phyloP scores from a whole-genome alignment of 2,113 vertebrate genomes.

The Phrynosoma blainvillii region DNA sequence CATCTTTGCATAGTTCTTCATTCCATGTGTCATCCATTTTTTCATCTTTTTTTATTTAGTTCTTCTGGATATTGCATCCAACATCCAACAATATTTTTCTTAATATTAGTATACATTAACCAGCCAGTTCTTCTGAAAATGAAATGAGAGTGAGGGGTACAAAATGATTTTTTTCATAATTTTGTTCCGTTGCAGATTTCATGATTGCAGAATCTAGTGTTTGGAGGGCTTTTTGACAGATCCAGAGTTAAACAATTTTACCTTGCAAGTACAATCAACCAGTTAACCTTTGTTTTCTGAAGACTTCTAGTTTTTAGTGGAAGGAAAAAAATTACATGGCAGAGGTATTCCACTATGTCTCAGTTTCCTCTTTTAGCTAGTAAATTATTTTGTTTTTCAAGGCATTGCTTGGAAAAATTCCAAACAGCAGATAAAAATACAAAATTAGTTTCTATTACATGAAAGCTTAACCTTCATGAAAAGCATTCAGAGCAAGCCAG shows the following conservation, averaged over 20 bases:
- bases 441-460: conserved; percentile 92
- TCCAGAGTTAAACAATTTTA: background rate
- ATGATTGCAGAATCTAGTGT: background rate
- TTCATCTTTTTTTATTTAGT: too few species aligned
- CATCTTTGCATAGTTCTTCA: too few species aligned
- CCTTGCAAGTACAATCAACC: background rate
- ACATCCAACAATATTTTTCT: too few species aligned
- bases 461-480: conserved; percentile 86
- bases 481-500: conserved; percentile 87
- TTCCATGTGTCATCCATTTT: too few species aligned
- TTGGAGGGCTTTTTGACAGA: conserved; percentile 18
- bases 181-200: conserved; percentile 12
- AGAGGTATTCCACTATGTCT: background rate
- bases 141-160: background rate
- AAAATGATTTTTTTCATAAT: accelerated
- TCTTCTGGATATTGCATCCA: too few species aligned
- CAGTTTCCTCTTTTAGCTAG: conserved; percentile 27
- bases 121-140: background rate
- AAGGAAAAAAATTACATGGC: conserved; percentile 6
- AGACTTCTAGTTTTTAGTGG: conserved; percentile 16
- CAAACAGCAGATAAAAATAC: conserved; percentile 85
- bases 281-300: accelerated
- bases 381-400: conserved; percentile 56
- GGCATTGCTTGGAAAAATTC: conserved; percentile 73
- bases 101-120: background rate